Evolutionary conservation across 2,797 vertebrate species (phyloP).

Genomic region (Thripadectes ignobilis): DNA sequence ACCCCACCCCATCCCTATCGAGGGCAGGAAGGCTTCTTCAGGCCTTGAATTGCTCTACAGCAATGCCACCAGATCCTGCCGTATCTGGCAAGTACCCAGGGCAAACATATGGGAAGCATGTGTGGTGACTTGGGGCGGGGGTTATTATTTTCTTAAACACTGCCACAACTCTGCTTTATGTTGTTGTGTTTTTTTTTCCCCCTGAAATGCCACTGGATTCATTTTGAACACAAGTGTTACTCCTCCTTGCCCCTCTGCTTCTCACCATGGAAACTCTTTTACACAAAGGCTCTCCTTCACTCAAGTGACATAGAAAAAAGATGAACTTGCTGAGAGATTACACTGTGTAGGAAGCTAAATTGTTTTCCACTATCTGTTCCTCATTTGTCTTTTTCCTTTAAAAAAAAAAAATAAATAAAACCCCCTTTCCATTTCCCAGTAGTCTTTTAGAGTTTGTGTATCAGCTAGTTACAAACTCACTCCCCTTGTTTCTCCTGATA

Average conservation of each 20-base stretch:
- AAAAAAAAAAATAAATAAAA: neutral
- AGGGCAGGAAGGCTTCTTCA: neutral
- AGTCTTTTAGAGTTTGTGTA: neutral
- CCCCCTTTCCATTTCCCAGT: neutral
- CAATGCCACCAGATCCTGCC: constrained; percentile 46
- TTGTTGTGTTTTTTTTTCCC: neutral
- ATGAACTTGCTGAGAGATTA: neutral
- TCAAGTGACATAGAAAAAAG: neutral
- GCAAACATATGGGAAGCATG: constrained; percentile 73
- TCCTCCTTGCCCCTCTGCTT: constrained; percentile 39
- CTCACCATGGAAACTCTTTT: constrained; percentile 22
- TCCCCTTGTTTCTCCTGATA: neutral
- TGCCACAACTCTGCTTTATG: constrained; percentile 46
- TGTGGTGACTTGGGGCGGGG: constrained; percentile 54
- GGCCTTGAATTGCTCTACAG: neutral
- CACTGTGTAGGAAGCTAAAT: neutral
- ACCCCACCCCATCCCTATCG: neutral
- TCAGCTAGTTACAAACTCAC: neutral
- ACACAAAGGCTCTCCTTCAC: constrained; percentile 20
- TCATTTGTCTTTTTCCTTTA: constrained; percentile 16
- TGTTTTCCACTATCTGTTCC: neutral
- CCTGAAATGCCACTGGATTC: constrained; percentile 56
- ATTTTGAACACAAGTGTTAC: constrained; percentile 42
- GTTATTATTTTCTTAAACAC: constrained; percentile 73
- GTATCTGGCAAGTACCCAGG: constrained; percentile 51